phyloP scores from a whole-genome alignment of 2,113 vertebrate species.

The Alaudala cheleensis region DNA sequence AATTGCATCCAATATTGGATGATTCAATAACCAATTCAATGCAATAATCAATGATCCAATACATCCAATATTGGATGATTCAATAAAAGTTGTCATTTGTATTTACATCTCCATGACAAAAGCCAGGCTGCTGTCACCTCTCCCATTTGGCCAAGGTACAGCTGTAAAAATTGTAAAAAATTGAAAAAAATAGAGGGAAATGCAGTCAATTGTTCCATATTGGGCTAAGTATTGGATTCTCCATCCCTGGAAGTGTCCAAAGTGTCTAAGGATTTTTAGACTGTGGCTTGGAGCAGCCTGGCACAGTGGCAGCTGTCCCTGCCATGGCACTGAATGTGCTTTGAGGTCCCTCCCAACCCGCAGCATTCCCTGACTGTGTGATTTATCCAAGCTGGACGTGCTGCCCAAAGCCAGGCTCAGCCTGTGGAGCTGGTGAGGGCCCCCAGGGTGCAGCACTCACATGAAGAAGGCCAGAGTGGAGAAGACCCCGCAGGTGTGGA shows the following conservation, averaged over 20 bases:
- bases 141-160: not conserved
- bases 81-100: not conserved
- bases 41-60: too few relatives aligned
- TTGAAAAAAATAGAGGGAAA: not conserved
- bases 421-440: not conserved
- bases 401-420: accelerated
- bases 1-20: too few relatives aligned
- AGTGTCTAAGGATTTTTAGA: too few relatives aligned
- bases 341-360: accelerated
- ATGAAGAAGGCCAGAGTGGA: conserved; percentile 93
- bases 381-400: accelerated
- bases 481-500: conserved; percentile 92
- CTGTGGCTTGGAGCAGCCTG: not conserved
- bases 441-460: conserved; percentile 71
- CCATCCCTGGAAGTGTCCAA: not conserved
- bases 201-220: not conserved
- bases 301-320: not conserved
- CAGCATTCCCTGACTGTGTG: accelerated
- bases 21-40: too few relatives aligned
- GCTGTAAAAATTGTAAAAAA: not conserved
- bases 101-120: not conserved
- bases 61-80: not conserved
- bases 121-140: not conserved
- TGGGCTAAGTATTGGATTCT: not conserved
- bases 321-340: not conserved